A percentile compares a stretch with the other conserved stretches of the same genome.
These are phyloP conservation scores for Camptogramma bilineatum DNA, from an alignment of 2,888 invertebrate species.

Conservation along the genomic window DNA sequence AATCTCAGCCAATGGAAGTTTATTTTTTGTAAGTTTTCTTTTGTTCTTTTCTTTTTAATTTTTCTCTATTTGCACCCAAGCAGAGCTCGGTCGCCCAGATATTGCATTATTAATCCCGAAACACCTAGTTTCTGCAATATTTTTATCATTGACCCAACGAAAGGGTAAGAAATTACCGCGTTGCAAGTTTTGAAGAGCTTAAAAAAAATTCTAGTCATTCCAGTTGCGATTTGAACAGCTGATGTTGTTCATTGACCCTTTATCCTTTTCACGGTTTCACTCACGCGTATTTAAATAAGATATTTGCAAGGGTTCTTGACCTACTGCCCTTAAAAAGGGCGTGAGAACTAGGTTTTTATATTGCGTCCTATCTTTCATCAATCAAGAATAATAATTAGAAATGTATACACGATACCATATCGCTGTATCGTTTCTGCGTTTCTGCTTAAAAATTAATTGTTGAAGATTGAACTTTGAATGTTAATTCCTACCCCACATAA, in stretches of 20 bases:
- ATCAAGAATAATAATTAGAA: not conserved
- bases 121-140: not conserved
- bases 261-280: slow-evolving; percentile 23
- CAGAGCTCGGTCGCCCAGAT: too few species aligned
- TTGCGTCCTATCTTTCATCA: not conserved
- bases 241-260: slow-evolving; percentile 23
- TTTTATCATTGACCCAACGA: not conserved
- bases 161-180: not conserved
- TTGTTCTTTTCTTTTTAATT: too few species aligned
- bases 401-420: too few species aligned
- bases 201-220: slow-evolving; percentile 10
- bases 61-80: too few species aligned
- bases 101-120: not conserved
- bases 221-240: slow-evolving; percentile 27
- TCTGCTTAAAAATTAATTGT: too few species aligned
- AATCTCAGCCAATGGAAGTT: too few species aligned
- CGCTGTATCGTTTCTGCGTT: too few species aligned
- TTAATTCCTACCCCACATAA: too few species aligned
- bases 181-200: not conserved
- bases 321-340: not conserved
- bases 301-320: slow-evolving; percentile 13
- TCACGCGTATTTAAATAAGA: slow-evolving; percentile 18
- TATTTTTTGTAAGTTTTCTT: too few species aligned
- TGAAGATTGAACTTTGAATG: too few species aligned
- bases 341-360: not conserved